These are phyloP conservation scores for Prionailurus viverrinus DNA, from an alignment of 2,113 vertebrate species.

Conservation along the genomic window DNA sequence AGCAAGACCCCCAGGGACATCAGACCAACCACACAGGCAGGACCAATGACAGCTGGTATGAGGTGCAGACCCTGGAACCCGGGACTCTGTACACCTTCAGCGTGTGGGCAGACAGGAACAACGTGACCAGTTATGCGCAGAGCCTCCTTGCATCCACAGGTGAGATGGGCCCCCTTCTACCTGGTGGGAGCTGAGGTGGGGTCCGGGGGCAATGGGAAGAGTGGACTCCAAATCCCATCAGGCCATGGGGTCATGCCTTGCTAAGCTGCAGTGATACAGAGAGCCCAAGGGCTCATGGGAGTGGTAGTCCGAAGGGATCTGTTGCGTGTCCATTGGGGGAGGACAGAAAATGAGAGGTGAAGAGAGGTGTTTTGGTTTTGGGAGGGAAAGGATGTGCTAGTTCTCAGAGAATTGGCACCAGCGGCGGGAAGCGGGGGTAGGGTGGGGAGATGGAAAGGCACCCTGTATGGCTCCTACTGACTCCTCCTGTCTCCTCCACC, in stretches of 20 bases:
- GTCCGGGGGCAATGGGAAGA: too few relatives aligned
- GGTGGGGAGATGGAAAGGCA: background rate
- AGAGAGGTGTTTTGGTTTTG: background rate
- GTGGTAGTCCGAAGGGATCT: background rate
- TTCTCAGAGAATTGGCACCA: background rate
- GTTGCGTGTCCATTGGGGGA: background rate
- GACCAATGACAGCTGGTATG: background rate
- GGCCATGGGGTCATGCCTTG: too few relatives aligned
- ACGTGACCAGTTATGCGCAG: background rate
- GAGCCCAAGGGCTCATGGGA: background rate
- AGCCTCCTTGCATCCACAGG: background rate
- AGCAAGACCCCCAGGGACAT: background rate
- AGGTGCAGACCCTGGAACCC: background rate
- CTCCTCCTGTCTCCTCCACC: background rate
- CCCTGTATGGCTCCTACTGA: background rate
- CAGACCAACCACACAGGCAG: background rate
- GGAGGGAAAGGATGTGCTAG: background rate
- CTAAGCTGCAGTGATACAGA: background rate
- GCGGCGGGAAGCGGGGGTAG: background rate
- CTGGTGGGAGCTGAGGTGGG: background rate
- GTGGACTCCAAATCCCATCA: slow-evolving; percentile 12
- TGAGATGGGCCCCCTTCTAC: background rate
- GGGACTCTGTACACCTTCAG: background rate
- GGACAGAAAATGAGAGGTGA: background rate
- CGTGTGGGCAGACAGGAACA: background rate